Conservation (phyloP, 2,113 vertebrate genomes). For the Colinus virginianus region DNA sequence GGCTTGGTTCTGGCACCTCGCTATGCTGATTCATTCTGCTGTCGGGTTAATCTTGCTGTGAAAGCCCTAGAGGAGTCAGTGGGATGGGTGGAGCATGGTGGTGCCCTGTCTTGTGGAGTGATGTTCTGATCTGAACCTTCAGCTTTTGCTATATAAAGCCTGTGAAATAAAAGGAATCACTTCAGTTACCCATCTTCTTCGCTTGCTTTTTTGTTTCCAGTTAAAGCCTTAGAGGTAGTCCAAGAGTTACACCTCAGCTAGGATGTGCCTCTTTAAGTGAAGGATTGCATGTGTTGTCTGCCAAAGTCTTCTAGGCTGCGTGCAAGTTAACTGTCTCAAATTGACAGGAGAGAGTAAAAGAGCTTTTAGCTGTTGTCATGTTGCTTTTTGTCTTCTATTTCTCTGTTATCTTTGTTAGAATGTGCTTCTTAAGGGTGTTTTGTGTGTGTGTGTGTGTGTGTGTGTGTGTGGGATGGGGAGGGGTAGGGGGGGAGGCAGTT, state of each 20-base stretch:
- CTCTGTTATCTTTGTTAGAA: not conserved
- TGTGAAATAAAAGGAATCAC: not conserved
- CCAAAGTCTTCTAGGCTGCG: not conserved
- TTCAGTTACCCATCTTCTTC: not conserved
- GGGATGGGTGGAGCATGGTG: too few species aligned
- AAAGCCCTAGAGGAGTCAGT: not conserved
- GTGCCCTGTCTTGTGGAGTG: not conserved
- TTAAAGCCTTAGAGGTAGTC: not conserved
- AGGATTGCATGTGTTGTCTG: not conserved
- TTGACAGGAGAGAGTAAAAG: not conserved
- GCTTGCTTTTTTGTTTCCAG: not conserved
- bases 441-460: too few species aligned
- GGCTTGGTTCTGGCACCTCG: not conserved
- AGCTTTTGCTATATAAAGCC: not conserved
- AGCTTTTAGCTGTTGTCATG: not conserved
- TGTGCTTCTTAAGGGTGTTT: not conserved
- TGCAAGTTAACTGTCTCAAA: not conserved
- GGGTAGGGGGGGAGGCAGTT: not conserved
- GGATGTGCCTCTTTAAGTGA: not conserved
- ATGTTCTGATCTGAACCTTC: not conserved
- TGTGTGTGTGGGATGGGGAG: too few species aligned
- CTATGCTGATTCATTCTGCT: not conserved
- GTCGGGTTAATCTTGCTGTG: fast-evolving
- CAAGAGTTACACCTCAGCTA: not conserved
- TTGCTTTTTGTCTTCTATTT: not conserved